Base-by-base conservation (phyloP, 2,797 vertebrate genomes). In the Potorous gilbertii region DNA sequence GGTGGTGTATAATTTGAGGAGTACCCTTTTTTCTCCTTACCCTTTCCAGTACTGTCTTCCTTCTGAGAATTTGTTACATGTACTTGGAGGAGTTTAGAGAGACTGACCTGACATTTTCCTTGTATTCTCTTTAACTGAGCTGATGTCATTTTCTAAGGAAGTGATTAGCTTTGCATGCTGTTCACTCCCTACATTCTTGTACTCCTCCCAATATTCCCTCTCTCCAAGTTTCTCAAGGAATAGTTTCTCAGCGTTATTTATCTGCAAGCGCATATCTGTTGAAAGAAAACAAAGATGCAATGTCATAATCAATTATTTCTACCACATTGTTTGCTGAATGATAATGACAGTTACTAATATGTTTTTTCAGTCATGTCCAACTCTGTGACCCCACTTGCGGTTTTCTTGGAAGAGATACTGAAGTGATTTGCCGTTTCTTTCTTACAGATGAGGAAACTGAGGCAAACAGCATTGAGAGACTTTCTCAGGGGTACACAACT, bases 101-200 rank as follows among this genome's bases (percentile, higher is more conserved):
- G 96, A 98, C 98, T 97, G 94, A 99, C 99, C 99, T 99, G 98
- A 96, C 97, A 98, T 97, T 96, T 97, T 98, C 13, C 97, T 93
- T 94, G 98, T 98, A 57, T 96, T 97, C 87, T 97, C 98, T 97
- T 99, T 98, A 90, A 98, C 95, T 89, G 92, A 95, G 0, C 4
- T 62, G 92, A 99, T 98, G 50, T 99, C 98, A 29, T 98, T 97
- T 95, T 99, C 97, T 95, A 99, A 98, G 90, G 96, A 97, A 89
- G 57, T 66, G 56, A 99, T 99, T 92, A 97, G 98, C 27, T 98
- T 96, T 54, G 97, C 97, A 0, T 99, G 98, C 40, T 96, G 97
- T 66, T 96, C 81, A 90, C 98, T 98, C 57, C 98, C 98, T 0
- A 98, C 96, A 0, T 98, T 98, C 98, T 98, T 99, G 95, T 99